These are phyloP conservation scores for Dasypogon diadema DNA, from an alignment of 2,888 invertebrate species.

Conservation along the genomic window DNA sequence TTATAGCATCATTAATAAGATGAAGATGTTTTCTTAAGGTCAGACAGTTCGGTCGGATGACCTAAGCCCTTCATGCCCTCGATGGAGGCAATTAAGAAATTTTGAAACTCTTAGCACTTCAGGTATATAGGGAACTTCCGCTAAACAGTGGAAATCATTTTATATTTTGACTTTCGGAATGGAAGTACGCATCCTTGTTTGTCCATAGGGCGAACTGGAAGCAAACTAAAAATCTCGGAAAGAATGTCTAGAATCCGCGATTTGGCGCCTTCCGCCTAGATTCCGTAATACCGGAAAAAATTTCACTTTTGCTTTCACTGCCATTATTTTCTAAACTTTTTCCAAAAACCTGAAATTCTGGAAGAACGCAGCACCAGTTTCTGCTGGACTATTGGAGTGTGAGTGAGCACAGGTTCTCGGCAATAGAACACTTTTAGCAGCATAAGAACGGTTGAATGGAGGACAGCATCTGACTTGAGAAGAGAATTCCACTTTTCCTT, in stretches of 20 bases:
- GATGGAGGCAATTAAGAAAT: neutral
- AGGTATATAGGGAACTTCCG: constrained; percentile 15
- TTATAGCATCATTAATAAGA: too few species aligned
- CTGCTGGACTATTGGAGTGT: neutral
- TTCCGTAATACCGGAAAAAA: too few species aligned
- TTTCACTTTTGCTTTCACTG: neutral
- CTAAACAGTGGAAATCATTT: neutral
- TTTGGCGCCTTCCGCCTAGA: too few species aligned
- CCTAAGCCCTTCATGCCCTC: neutral
- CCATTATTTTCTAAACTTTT: neutral
- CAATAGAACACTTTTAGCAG: too few species aligned
- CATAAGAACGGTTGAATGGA: too few species aligned
- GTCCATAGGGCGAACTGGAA: neutral
- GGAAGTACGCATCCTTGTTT: neutral
- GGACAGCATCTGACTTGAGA: too few species aligned
- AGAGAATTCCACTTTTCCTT: neutral
- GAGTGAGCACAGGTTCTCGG: neutral
- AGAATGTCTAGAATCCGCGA: neutral
- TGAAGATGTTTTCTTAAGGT: neutral
- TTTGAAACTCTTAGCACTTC: neutral
- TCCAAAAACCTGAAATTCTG: neutral
- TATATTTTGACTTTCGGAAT: neutral
- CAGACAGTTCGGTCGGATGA: neutral
- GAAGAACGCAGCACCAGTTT: neutral
- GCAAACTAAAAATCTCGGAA: neutral